A percentile compares a stretch with the other conserved stretches of the same genome.
Evolutionary conservation across 2,113 vertebrate genomes (phyloP).

Genomic region (Harpagus bidentatus): DNA sequence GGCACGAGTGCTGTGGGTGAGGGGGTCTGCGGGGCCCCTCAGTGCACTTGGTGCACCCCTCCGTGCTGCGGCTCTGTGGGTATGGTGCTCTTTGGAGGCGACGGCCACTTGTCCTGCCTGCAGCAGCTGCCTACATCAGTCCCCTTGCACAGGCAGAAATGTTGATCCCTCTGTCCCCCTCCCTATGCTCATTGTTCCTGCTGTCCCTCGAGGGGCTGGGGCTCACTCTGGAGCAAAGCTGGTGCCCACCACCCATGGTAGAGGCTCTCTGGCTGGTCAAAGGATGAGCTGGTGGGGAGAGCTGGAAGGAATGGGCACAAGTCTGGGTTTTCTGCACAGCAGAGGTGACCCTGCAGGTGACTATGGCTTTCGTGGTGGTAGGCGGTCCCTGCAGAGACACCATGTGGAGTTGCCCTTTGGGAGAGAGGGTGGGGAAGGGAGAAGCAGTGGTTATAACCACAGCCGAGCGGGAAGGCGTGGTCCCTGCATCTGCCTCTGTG

Average conservation of each 20-base stretch:
- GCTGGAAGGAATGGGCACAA: not conserved
- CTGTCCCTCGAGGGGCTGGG: accelerated
- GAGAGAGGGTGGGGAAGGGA: not conserved
- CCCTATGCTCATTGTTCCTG: not conserved
- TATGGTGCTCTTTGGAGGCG: not conserved
- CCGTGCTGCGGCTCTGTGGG: not conserved
- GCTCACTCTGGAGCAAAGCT: not conserved
- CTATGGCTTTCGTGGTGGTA: not conserved
- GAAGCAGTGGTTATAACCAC: not conserved
- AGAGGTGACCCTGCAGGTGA: not conserved
- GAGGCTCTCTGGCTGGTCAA: not conserved
- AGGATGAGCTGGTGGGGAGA: not conserved
- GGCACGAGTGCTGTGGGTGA: accelerated
- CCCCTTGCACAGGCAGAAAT: not conserved
- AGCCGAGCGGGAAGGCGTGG: accelerated
- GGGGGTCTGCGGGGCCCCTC: not conserved
- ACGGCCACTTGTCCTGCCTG: accelerated
- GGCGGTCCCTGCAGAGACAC: not conserved
- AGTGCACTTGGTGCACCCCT: accelerated
- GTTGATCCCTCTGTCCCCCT: not conserved
- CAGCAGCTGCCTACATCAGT: not conserved
- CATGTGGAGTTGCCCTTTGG: accelerated
- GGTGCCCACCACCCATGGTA: not conserved
- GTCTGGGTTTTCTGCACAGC: not conserved
- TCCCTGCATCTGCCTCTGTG: not conserved